Base-by-base conservation (phyloP, 1,140 invertebrate genomes). In the Cherax quadricarinatus region DNA sequence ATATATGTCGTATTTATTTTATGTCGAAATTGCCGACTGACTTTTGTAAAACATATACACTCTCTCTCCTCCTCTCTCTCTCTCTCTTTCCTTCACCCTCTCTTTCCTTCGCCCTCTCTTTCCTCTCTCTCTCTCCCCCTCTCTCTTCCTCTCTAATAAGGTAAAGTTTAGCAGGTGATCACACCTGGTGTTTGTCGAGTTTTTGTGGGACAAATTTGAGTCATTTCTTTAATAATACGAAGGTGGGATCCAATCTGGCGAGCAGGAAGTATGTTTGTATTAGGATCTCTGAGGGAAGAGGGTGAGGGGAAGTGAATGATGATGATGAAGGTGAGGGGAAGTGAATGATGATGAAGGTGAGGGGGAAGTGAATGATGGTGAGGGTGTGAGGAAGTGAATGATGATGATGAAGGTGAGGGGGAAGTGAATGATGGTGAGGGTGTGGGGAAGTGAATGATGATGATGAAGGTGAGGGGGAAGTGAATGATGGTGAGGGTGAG, bases 221-320 rank as follows among this genome's bases (percentile, higher is more conserved):
- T 30, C 24, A 75, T 75, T 75, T 75, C 70, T 75, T 75, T 21
- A 24, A 75, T 75, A 75, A 75, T 75, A n/a, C 24, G 70, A 21
- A 3, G 2, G 70, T 7, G 70, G 24, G n/a, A 75, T 75, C 70
- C 70, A 75, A 75, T 75, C 70, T 30, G 70, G n/a, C 12, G 70
- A 16, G 70, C 3, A 21, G 21, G 12, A 75, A 75, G 24, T 75
- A 75, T 75, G 24, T 75, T 75, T 75, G 70, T 24, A n/a, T 75
- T 75, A 75, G 70, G 24, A 75, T 75, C 70, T 75, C n/a, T 24
- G n/a, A 3, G n/a, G 81, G 57, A 53, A 51, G 51, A 75, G 79
- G 30, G 7, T 14, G 48, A 16, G 79, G 16, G 79, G 51, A 14
- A 49, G 79, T 21, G 30, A n/a, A 51, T 24, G 21, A 48, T 14